phyloP scores from a whole-genome alignment of 2,797 vertebrate genomes.

The Hirundo rustica region DNA sequence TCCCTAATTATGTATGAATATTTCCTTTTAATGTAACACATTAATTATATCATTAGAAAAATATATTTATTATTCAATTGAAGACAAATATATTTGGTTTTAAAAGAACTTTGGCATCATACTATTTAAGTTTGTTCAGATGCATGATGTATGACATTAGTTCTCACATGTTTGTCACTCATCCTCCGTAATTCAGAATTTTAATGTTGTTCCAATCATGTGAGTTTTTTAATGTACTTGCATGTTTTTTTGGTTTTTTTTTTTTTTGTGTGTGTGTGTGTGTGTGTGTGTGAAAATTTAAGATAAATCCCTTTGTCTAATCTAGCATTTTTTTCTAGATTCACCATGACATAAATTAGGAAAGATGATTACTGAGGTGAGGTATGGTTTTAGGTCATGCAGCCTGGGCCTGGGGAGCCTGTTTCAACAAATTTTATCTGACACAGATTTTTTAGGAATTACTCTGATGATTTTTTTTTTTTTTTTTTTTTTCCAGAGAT shows the following conservation, averaged over 20 bases:
- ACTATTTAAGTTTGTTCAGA: not conserved
- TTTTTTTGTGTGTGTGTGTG: too few species aligned
- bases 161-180: not conserved
- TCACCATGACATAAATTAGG: not conserved
- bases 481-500: not conserved
- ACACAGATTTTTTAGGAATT: not conserved
- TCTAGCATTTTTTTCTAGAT: not conserved
- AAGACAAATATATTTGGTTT: not conserved
- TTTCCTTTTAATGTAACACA: not conserved
- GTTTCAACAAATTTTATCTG: not conserved
- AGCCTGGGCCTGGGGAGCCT: not conserved
- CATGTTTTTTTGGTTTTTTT: not conserved
- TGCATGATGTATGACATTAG: not conserved
- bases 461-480: not conserved
- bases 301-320: not conserved
- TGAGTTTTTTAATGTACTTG: not conserved
- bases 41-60: slow-evolving; percentile 14
- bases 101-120: not conserved
- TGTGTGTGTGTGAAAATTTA: not conserved
- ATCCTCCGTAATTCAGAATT: not conserved
- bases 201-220: not conserved
- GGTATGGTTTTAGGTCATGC: not conserved
- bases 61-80: not conserved
- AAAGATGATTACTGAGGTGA: not conserved
- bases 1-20: not conserved